These are phyloP conservation scores for Mormyrus iriodes DNA, from an alignment of 2,113 vertebrate genomes.

Conservation along the genomic window DNA sequence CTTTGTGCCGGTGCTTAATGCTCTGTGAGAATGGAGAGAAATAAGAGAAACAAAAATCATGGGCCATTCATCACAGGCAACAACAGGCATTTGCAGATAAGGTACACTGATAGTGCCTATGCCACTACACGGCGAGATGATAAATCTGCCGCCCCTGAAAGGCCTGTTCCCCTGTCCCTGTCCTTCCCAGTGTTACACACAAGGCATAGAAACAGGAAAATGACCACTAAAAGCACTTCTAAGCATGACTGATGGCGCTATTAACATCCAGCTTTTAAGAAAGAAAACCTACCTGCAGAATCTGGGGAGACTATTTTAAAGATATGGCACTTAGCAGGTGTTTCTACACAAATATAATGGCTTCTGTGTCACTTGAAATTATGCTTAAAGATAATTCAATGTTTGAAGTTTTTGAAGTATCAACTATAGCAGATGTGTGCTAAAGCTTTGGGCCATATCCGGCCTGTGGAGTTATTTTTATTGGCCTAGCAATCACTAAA, in stretches of 20 bases:
- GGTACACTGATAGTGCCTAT: conserved; percentile 27
- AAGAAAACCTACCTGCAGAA: background rate
- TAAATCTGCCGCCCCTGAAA: conserved; percentile 27
- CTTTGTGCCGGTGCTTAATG: conserved; percentile 20
- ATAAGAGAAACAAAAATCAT: conserved; percentile 22
- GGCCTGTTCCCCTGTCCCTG: background rate
- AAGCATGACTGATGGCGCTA: background rate
- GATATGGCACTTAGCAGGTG: background rate
- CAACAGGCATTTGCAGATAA: conserved; percentile 21
- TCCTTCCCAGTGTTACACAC: background rate
- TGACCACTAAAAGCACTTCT: background rate
- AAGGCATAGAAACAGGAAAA: background rate
- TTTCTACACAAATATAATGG: background rate
- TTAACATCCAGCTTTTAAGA: background rate
- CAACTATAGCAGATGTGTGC: background rate
- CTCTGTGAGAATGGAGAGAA: conserved; percentile 15
- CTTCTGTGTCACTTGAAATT: background rate
- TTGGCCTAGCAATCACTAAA: background rate
- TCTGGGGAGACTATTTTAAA: background rate
- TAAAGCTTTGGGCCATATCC: background rate
- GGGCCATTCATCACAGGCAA: conserved; percentile 33
- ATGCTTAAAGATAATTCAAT: background rate
- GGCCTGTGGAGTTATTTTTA: background rate
- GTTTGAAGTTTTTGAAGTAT: background rate
- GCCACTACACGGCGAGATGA: conserved; percentile 23